These are phyloP conservation scores for Chelon labrosus DNA, from an alignment of 2,797 vertebrate genomes.

Conservation along the genomic window DNA sequence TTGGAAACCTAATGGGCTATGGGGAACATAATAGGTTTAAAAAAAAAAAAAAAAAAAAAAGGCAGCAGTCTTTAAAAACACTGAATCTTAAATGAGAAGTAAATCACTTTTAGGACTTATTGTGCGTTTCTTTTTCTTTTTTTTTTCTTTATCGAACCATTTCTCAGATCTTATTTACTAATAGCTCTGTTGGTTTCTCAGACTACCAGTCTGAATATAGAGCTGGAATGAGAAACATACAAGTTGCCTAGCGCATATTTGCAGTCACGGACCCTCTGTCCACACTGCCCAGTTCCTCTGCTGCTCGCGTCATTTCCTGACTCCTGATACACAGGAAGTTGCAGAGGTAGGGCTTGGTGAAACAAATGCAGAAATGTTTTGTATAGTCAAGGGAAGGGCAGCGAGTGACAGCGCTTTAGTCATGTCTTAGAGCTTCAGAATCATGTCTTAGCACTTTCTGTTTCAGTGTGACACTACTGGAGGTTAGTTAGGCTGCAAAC, in stretches of 20 bases:
- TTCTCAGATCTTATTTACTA: neutral
- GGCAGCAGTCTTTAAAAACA: neutral
- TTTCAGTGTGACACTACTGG: neutral
- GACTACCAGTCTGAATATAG: slow-evolving; percentile 2
- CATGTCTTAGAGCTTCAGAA: neutral
- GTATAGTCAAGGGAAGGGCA: slow-evolving; percentile 25
- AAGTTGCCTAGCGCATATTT: neutral
- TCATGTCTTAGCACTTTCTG: slow-evolving; percentile 13
- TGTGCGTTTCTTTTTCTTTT: no score
- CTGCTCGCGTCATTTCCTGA: slow-evolving; percentile 63
- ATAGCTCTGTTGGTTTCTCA: slow-evolving; percentile 3
- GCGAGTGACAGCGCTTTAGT: neutral
- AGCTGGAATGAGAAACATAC: neutral
- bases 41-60: no score
- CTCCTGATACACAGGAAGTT: slow-evolving; percentile 67
- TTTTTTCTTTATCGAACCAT: neutral
- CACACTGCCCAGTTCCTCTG: slow-evolving; percentile 61
- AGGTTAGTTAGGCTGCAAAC: slow-evolving; percentile 3
- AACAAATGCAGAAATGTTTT: slow-evolving; percentile 56
- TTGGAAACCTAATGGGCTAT: neutral
- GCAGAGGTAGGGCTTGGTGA: slow-evolving; percentile 30
- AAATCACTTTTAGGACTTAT: neutral
- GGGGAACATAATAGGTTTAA: neutral
- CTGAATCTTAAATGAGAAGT: neutral
- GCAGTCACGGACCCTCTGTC: slow-evolving; percentile 15